These are phyloP conservation scores for Hipparchia sbordonii DNA, from an alignment of 2,888 invertebrate genomes.

Conservation along the genomic window DNA sequence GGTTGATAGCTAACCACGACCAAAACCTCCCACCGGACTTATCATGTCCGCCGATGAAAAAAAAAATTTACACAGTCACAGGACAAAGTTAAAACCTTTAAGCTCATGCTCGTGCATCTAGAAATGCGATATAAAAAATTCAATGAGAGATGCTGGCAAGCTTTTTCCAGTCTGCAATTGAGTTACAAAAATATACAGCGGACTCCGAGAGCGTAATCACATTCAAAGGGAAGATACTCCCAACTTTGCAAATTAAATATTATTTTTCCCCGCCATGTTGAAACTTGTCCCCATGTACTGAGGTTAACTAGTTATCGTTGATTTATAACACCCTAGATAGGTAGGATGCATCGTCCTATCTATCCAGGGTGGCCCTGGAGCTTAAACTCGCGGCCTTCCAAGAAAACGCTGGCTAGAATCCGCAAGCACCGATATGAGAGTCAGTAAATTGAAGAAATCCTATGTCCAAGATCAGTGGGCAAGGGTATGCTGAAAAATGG, in stretches of 20 bases:
- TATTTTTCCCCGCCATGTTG: slow-evolving; percentile 62
- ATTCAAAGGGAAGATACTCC: slow-evolving; percentile 50
- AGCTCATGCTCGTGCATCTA: background rate
- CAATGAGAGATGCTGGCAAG: slow-evolving; percentile 30
- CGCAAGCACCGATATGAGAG: too few relatives aligned
- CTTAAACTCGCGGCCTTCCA: too few relatives aligned
- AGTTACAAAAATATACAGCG: slow-evolving; percentile 38
- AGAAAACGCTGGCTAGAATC: too few relatives aligned
- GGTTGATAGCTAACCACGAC: too few relatives aligned
- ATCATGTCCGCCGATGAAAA: background rate
- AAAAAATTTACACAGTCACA: background rate
- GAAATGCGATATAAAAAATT: slow-evolving; percentile 29
- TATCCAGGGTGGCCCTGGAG: too few relatives aligned
- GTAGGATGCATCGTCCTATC: too few relatives aligned
- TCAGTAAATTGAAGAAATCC: too few relatives aligned
- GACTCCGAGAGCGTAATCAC: slow-evolving; percentile 46
- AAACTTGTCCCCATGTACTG: slow-evolving; percentile 54
- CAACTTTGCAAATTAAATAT: slow-evolving; percentile 67
- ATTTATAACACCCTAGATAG: background rate
- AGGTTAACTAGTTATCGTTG: slow-evolving; percentile 64
- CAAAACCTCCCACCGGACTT: background rate
- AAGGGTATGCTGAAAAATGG: too few relatives aligned
- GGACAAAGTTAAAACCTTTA: slow-evolving; percentile 9
- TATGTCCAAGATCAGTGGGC: too few relatives aligned
- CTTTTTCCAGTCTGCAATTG: slow-evolving; percentile 32